These are phyloP conservation scores for Noctua janthina DNA, from an alignment of 2,888 invertebrate species.

Conservation along the genomic window DNA sequence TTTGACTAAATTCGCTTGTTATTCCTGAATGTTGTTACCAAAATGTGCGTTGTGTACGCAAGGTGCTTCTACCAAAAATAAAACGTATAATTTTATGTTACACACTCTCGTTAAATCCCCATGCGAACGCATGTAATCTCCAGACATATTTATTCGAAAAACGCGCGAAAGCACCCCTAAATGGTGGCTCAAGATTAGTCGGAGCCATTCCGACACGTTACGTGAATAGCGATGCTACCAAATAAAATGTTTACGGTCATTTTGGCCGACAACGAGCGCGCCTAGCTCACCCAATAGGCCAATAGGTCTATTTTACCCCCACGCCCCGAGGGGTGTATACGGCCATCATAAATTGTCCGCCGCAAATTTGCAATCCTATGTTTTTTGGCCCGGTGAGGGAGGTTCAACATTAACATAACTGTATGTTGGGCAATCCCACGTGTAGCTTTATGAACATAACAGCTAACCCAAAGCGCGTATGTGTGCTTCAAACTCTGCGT, in stretches of 20 bases:
- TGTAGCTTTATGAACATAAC: constrained; percentile 84
- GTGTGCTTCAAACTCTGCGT: constrained; percentile 71
- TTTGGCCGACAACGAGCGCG: constrained; percentile 86
- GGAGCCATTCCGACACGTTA: constrained; percentile 84
- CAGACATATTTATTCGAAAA: constrained; percentile 83
- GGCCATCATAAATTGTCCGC: constrained; percentile 89
- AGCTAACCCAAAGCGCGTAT: constrained; percentile 71
- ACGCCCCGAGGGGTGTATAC: constrained; percentile 83
- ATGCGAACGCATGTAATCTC: constrained; percentile 79
- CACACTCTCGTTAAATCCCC: constrained; percentile 69
- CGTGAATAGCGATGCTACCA: constrained; percentile 86
- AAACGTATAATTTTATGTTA: constrained; percentile 58
- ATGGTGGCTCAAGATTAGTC: constrained; percentile 88
- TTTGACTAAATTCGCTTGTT: constrained; percentile 34
- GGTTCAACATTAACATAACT: constrained; percentile 88
- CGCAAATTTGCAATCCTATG: constrained; percentile 90
- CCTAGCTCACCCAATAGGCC: constrained; percentile 87
- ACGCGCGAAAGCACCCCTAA: constrained; percentile 86
- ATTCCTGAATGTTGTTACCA: constrained; percentile 20
- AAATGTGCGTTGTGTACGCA: constrained; percentile 18
- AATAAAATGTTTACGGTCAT: constrained; percentile 90
- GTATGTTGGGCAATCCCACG: constrained; percentile 84
- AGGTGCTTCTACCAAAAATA: constrained; percentile 51
- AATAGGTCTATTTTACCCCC: constrained; percentile 87
- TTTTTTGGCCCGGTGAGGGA: constrained; percentile 86